These are phyloP conservation scores for Hipparchia sbordonii DNA, from an alignment of 2,888 invertebrate genomes.

Conservation along the genomic window DNA sequence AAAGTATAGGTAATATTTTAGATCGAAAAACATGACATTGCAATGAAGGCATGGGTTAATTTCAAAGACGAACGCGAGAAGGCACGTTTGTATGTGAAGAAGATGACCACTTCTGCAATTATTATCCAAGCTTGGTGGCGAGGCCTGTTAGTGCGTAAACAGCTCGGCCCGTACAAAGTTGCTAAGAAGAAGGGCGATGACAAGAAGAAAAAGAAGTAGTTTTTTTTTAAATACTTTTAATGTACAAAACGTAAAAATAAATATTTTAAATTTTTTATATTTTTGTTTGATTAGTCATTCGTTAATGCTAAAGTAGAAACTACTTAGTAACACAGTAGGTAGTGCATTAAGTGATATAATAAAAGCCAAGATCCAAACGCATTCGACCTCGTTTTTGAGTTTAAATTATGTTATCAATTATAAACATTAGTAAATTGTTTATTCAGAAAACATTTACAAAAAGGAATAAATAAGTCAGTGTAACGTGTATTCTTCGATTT, in stretches of 20 bases:
- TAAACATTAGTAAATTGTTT: too few species aligned
- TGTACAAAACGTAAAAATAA: neutral
- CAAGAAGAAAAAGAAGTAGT: slow-evolving; percentile 41
- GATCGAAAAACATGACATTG: slow-evolving; percentile 54
- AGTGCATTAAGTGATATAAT: too few species aligned
- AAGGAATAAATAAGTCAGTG: too few species aligned
- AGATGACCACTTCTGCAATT: slow-evolving; percentile 63
- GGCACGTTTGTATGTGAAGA: slow-evolving; percentile 55
- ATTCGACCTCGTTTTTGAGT: too few species aligned
- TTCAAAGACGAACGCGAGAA: slow-evolving; percentile 67
- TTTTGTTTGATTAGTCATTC: too few species aligned
- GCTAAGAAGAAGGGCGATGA: slow-evolving; percentile 47
- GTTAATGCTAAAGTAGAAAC: too few species aligned
- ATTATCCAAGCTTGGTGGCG: slow-evolving; percentile 76
- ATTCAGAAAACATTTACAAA: too few species aligned
- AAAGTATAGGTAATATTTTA: slow-evolving; percentile 41
- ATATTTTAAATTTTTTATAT: neutral
- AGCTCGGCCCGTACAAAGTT: slow-evolving; percentile 64
- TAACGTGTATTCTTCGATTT: too few species aligned
- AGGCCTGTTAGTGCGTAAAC: slow-evolving; percentile 65
- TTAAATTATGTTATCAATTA: too few species aligned
- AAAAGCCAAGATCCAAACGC: too few species aligned
- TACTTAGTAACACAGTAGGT: too few species aligned
- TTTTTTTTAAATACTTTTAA: neutral
- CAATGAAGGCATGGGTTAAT: slow-evolving; percentile 58